Evolutionary conservation across 2,113 vertebrate genomes (phyloP).

Genomic region (Dicentrarchus labrax): DNA sequence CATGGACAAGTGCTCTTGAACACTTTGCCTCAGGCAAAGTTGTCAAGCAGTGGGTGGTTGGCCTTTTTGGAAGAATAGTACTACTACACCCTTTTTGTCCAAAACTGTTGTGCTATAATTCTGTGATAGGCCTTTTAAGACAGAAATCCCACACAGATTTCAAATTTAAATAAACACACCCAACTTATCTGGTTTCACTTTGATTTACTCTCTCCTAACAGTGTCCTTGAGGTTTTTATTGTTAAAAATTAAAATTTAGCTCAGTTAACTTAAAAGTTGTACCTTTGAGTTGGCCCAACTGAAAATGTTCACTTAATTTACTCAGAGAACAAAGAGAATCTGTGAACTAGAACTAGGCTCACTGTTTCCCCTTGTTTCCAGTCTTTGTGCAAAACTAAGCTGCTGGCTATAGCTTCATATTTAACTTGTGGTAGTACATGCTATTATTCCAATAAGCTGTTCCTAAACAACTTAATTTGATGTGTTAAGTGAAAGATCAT

Average conservation of each 20-base stretch:
- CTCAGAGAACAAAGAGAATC: too few relatives aligned
- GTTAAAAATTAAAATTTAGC: neutral
- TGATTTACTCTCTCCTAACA: neutral
- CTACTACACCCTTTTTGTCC: neutral
- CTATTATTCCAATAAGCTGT: neutral
- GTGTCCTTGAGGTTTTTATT: neutral
- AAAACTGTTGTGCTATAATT: neutral
- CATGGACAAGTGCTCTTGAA: constrained; percentile 36
- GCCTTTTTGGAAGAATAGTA: constrained; percentile 3
- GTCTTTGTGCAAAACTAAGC: too few relatives aligned
- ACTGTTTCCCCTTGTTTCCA: too few relatives aligned
- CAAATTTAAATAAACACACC: neutral
- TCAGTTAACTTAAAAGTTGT: too few relatives aligned
- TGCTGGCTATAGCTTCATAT: too few relatives aligned
- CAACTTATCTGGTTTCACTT: neutral
- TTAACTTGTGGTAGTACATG: neutral
- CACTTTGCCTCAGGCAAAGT: constrained; percentile 23
- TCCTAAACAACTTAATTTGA: neutral
- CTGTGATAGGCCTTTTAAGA: neutral
- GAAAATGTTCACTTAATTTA: too few relatives aligned
- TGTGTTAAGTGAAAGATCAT: neutral
- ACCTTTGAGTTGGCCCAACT: too few relatives aligned
- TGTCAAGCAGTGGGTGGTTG: constrained; percentile 10
- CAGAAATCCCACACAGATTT: neutral
- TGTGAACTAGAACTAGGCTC: too few relatives aligned